phyloP scores from a whole-genome alignment of 2,113 vertebrate species.

The Pseudois nayaur region DNA sequence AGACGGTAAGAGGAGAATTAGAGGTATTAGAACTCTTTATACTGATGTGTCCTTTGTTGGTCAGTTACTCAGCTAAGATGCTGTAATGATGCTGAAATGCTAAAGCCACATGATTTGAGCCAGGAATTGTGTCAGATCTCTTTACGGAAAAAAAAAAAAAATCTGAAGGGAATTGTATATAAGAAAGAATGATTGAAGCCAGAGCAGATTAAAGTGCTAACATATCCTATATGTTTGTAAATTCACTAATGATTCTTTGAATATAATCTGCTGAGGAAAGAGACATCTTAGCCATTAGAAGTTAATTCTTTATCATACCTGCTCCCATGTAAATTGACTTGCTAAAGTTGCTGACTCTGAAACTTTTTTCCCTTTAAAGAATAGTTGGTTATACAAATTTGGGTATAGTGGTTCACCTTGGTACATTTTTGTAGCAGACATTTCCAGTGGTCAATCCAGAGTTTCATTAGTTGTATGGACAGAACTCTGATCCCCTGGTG shows the following conservation, averaged over 20 bases:
- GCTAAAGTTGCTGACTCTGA: not conserved
- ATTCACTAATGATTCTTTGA: too few relatives aligned
- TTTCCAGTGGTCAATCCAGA: fast-evolving
- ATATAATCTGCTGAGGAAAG: not conserved
- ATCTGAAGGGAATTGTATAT: not conserved
- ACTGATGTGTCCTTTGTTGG: not conserved
- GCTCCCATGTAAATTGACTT: not conserved
- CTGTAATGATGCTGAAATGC: not conserved
- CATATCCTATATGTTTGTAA: not conserved
- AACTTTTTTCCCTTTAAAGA: not conserved
- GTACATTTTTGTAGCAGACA: not conserved
- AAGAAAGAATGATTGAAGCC: not conserved
- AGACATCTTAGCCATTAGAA: not conserved
- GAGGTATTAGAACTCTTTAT: not conserved
- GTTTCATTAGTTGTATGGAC: not conserved
- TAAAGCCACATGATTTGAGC: not conserved
- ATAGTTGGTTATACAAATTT: not conserved
- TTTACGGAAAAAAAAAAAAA: not conserved
- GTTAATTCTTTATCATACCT: not conserved
- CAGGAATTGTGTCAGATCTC: not conserved
- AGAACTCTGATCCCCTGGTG: not conserved
- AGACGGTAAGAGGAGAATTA: slow-evolving; percentile 26
- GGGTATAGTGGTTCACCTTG: not conserved
- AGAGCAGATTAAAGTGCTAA: not conserved
- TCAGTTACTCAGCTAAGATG: not conserved